phyloP scores from a whole-genome alignment of 2,797 vertebrate genomes.

The Linurgus olivaceus region DNA sequence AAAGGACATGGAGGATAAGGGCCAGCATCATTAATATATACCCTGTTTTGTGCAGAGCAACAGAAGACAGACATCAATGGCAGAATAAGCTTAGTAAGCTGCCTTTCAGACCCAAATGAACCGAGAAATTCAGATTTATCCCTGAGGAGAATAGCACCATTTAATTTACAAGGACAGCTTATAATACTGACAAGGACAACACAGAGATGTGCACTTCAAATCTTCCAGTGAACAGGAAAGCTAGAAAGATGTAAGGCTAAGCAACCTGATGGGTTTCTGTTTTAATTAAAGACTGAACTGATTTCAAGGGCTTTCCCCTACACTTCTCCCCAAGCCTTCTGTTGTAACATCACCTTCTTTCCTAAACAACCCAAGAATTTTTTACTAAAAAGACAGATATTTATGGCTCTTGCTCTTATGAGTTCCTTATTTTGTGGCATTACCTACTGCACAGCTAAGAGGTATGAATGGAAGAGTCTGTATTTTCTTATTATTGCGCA shows the following conservation, averaged over 20 bases:
- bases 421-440: background rate
- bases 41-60: background rate
- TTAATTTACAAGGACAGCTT: constrained; percentile 57
- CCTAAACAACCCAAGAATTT: background rate
- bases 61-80: constrained; percentile 33
- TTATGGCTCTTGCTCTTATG: background rate
- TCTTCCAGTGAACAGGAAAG: background rate
- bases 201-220: background rate
- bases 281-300: constrained; percentile 10
- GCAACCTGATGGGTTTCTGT: background rate
- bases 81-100: constrained; percentile 45
- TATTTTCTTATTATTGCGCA: background rate
- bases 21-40: background rate
- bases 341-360: background rate
- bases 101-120: constrained; percentile 53
- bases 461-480: background rate
- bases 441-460: background rate
- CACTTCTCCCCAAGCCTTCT: background rate
- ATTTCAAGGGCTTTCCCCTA: background rate
- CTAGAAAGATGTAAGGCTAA: background rate
- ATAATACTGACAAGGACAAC: constrained; percentile 48
- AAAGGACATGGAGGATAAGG: background rate
- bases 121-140: constrained; percentile 36
- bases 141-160: constrained; percentile 31
- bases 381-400: background rate